phyloP scores from a whole-genome alignment of 2,888 invertebrate genomes.

The Onchidella celtica region DNA sequence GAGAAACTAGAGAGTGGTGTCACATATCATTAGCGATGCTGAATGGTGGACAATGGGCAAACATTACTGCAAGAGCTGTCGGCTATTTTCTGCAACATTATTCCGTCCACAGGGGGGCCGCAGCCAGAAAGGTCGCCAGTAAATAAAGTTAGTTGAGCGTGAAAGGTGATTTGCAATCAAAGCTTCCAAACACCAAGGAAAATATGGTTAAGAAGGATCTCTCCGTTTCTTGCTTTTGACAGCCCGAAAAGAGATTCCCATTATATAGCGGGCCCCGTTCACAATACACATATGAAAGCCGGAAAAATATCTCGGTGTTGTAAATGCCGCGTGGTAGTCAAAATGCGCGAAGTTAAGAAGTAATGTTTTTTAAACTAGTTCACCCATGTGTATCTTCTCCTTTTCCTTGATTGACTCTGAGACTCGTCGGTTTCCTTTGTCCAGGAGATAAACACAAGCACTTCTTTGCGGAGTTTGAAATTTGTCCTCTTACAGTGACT shows the following conservation, averaged over 20 bases:
- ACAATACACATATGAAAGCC: neutral
- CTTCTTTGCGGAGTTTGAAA: too few relatives aligned
- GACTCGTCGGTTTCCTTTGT: neutral
- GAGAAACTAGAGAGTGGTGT: slow-evolving; percentile 20
- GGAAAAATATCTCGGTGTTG: neutral
- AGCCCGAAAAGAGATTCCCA: neutral
- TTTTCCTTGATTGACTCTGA: slow-evolving; percentile 26
- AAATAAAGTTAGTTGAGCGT: neutral
- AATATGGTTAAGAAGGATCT: neutral
- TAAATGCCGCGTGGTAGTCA: neutral
- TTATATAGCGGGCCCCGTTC: neutral
- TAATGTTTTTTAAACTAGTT: slow-evolving; percentile 16
- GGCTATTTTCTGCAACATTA: slow-evolving; percentile 16
- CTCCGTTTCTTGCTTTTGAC: neutral
- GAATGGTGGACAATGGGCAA: slow-evolving; percentile 8
- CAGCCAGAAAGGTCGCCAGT: neutral
- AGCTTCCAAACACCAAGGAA: neutral
- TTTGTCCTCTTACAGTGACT: too few relatives aligned
- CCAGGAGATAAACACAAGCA: neutral
- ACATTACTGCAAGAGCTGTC: slow-evolving; percentile 27
- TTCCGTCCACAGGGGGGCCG: slow-evolving; percentile 4
- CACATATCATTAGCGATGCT: slow-evolving; percentile 12
- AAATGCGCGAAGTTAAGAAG: slow-evolving; percentile 25
- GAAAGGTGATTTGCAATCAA: neutral
- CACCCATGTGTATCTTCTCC: slow-evolving; percentile 7